phyloP scores from a whole-genome alignment of 2,797 vertebrate species.

The Crocidura indochinensis region DNA sequence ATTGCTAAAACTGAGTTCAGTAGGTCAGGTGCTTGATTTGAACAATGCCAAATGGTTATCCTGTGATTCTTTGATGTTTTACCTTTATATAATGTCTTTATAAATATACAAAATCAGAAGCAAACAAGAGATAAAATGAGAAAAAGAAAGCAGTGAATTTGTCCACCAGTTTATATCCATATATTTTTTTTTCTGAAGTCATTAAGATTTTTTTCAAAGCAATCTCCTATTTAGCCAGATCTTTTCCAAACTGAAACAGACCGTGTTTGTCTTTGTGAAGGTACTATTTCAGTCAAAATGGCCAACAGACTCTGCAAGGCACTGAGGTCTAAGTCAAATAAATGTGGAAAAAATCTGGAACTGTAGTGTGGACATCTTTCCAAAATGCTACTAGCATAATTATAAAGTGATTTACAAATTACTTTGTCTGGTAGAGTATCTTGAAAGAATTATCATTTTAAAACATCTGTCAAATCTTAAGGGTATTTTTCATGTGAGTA shows the following conservation, averaged over 20 bases:
- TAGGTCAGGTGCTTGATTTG: neutral
- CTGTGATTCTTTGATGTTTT: slow-evolving; percentile 17
- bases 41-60: slow-evolving; percentile 29
- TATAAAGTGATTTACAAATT: slow-evolving; percentile 77
- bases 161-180: slow-evolving; percentile 24
- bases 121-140: neutral
- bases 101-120: slow-evolving; percentile 1
- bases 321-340: slow-evolving; percentile 12
- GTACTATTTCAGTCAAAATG: slow-evolving; percentile 52
- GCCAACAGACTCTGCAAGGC: slow-evolving; percentile 29
- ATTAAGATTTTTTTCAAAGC: slow-evolving; percentile 19
- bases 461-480: slow-evolving; percentile 61
- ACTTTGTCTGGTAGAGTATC: slow-evolving; percentile 52
- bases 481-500: slow-evolving; percentile 54
- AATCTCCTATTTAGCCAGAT: neutral
- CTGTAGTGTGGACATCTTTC: slow-evolving; percentile 46
- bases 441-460: slow-evolving; percentile 53
- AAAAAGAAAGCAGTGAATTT: slow-evolving; percentile 53
- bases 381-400: slow-evolving; percentile 71
- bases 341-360: slow-evolving; percentile 77
- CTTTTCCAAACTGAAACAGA: slow-evolving; percentile 49
- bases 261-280: slow-evolving; percentile 30
- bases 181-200: slow-evolving; percentile 64
- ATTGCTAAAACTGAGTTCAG: slow-evolving; percentile 7
- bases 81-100: slow-evolving; percentile 23